Evolutionary conservation across 2,797 vertebrate species (phyloP), one percentile per base, ranked within the genome.

Genomic region (Halcyon badia): DNA sequence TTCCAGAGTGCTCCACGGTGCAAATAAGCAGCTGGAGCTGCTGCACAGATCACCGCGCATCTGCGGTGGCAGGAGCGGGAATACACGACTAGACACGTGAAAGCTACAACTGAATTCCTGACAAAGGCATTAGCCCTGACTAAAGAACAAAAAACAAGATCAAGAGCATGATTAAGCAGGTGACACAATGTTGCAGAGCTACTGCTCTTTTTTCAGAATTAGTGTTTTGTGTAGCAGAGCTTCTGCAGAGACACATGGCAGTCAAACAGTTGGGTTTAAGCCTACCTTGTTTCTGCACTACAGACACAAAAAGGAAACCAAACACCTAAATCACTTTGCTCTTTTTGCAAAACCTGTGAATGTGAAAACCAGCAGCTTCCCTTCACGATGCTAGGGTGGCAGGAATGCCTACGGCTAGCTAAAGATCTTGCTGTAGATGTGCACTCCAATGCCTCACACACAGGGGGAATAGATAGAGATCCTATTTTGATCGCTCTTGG

Each of bases 261-360:
- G 26, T 6, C n/a, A 18, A 30, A 41, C 26, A 49, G 28, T 0
- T 57, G 30, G 4, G n/a, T 73, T 83, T 79, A 83, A 71, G 69
- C 19, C 20, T 44, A 41, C 24, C 44, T 56, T 83, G 19, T 30
- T 84, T 84, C 65, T 70, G 51, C 37, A 65, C 26, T n/a, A 42
- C 24, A 80, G 81, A 54, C 57, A 54, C n/a, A 69, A 46, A 78
- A 90, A 90, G 33, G 41, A 68, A 76, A 83, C 7, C 49, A 81
- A 93, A 80, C 33, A 68, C 41, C 57, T 30, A 37, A 54, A 71
- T 30, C 68, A 57, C 4, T 41, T 17, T 54, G 30, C n/a, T 71
- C 52, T 49, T 91, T 54, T 22, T 51, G 82, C 44, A 86, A 26
- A 78, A 21, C 25, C 28, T 79, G 39, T 48, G 35, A 75, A 79